Evolutionary conservation across 2,888 invertebrate species (phyloP).

Genomic region (Arctia plantaginis): DNA sequence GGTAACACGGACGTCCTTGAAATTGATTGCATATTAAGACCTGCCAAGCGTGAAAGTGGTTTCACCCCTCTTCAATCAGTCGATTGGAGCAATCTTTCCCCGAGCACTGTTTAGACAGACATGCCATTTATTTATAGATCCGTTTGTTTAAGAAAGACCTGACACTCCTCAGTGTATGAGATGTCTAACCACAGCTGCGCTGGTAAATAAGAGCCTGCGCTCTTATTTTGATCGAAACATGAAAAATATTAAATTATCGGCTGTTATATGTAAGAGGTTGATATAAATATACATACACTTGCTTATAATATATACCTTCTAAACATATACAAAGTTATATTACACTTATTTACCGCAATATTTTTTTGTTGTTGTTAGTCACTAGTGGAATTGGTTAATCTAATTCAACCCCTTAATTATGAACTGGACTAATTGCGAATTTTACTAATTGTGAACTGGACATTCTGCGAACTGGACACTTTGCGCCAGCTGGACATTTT

Average conservation of each 20-base stretch:
- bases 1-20: background rate
- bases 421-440: too few relatives aligned
- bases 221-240: background rate
- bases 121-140: conserved; percentile 9
- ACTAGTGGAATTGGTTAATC: too few relatives aligned
- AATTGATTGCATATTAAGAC: conserved; percentile 29
- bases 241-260: background rate
- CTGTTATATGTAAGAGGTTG: background rate
- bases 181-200: background rate
- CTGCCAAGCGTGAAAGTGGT: conserved; percentile 46
- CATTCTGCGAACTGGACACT: too few relatives aligned
- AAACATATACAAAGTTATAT: too few relatives aligned
- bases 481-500: too few relatives aligned
- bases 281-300: background rate
- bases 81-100: conserved; percentile 29
- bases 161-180: background rate
- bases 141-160: background rate
- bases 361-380: too few relatives aligned
- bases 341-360: too few relatives aligned
- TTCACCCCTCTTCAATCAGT: conserved; percentile 42
- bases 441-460: too few relatives aligned
- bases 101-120: conserved; percentile 21
- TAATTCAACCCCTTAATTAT: too few relatives aligned
- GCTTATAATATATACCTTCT: background rate
- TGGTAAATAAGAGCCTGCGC: too few relatives aligned